Evolutionary conservation across 2,888 invertebrate genomes (phyloP), one percentile per base, ranked within the genome.

Genomic region (Aspidiotus rigidus): DNA sequence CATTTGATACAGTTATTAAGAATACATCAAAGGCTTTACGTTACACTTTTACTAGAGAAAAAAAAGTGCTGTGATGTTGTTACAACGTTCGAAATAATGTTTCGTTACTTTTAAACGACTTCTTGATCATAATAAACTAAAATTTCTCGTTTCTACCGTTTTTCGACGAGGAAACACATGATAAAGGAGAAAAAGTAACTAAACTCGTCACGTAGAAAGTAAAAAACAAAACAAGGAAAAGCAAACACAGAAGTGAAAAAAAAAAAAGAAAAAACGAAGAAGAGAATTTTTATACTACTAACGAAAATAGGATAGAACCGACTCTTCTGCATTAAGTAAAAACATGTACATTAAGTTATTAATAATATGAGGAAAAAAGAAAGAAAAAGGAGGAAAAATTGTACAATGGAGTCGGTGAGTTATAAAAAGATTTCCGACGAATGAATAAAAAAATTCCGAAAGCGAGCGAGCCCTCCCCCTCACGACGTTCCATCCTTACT

Each of bases 281-380:
- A 44, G 41, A 59, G 57, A 60, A 60, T 67, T 57, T 42, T 49
- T 67, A 60, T 67, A 49, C 67, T 67, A 60, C 60, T 60, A 67
- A 67, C 11, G 67, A 67, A 67, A 67, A 67, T 67, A 67, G 59
- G 67, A 67, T 67, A 67, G 67, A 67, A 60, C 67, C 53, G 59
- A 59, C 53, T 59, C 49, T 67, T 67, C 49, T 59, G 44, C 67
- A 67, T 67, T 67, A 67, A 67, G 67, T 59, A 67, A 28, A 67
- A 67, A 67, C 67, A 60, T 67, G 67, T 67, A 67, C 67, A 67
- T 67, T 67, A 67, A 67, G 67, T 67, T 67, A 67, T 67, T 67
- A 67, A 67, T 67, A 67, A 67, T 67, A 67, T 67, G 67, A 67
- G 67, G 60, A 67, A 67, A 64, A 67, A 67, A 67, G 67, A 60